phyloP scores from a whole-genome alignment of 2,888 invertebrate species.

The Nephrotoma guestfalica region DNA sequence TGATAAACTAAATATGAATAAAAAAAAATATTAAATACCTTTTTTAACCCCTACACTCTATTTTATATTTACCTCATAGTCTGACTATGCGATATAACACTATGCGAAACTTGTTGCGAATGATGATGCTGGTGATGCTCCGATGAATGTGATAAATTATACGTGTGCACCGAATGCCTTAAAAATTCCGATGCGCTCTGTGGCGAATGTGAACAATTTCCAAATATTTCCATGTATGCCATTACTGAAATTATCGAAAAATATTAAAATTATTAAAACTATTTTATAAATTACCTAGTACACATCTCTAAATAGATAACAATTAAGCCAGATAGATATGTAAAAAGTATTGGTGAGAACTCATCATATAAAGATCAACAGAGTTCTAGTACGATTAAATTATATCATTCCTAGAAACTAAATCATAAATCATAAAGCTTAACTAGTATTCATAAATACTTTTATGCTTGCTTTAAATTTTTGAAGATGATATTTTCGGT shows the following conservation, averaged over 20 bases:
- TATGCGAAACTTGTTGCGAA: constrained; percentile 16
- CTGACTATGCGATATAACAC: constrained; percentile 31
- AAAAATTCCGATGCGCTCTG: constrained; percentile 61
- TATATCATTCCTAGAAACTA: neutral
- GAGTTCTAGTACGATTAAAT: neutral
- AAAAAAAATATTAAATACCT: constrained; percentile 10
- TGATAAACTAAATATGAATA: constrained; percentile 13
- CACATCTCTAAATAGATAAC: neutral
- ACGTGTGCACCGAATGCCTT: constrained; percentile 76
- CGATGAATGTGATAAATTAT: constrained; percentile 35
- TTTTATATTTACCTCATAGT: constrained; percentile 27
- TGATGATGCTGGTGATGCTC: constrained; percentile 21
- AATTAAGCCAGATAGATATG: neutral
- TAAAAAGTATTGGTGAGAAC: neutral
- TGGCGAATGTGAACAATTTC: constrained; percentile 69
- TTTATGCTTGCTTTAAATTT: neutral
- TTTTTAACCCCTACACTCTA: neutral
- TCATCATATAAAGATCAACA: neutral
- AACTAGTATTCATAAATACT: neutral
- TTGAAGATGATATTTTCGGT: neutral
- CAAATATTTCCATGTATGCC: constrained; percentile 94
- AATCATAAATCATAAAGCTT: neutral
- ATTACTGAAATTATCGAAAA: constrained; percentile 49
- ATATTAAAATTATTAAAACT: neutral
- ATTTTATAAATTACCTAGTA: neutral